Evolutionary conservation across 2,797 vertebrate species (phyloP).

Genomic region (Tenualosa ilisha): DNA sequence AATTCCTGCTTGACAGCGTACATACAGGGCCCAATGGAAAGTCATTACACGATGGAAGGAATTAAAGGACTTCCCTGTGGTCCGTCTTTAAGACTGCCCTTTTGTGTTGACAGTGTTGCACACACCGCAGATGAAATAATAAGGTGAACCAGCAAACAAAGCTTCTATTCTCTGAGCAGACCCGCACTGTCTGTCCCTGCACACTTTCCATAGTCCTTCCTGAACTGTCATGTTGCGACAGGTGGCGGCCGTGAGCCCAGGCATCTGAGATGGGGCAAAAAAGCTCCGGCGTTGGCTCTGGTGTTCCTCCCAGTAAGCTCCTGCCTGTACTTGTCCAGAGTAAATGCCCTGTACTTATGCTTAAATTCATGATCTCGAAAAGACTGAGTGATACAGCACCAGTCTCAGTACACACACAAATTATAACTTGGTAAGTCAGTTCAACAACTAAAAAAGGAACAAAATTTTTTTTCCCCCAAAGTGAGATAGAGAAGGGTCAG

Average conservation of each 20-base stretch:
- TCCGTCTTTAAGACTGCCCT: background rate
- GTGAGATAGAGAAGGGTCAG: background rate
- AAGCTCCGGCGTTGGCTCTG: background rate
- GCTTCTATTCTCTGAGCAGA: slow-evolving; percentile 2
- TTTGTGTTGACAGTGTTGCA: background rate
- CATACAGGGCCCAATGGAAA: background rate
- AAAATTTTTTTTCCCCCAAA: background rate
- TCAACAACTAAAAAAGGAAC: background rate
- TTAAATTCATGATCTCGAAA: background rate
- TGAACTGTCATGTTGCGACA: background rate
- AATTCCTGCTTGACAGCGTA: background rate
- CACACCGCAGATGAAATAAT: background rate
- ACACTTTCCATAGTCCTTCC: background rate
- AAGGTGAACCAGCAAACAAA: background rate
- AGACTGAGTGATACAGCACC: background rate
- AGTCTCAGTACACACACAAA: background rate
- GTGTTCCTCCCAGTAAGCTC: background rate
- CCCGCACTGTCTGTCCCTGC: background rate
- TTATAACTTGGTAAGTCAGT: background rate
- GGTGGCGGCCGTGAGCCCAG: background rate
- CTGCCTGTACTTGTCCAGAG: background rate
- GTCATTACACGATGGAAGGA: background rate
- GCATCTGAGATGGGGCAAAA: background rate
- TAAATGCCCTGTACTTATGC: slow-evolving; percentile 20
- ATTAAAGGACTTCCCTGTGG: background rate